Base-by-base conservation (phyloP, 2,113 vertebrate genomes). In the Ovis canadensis region DNA sequence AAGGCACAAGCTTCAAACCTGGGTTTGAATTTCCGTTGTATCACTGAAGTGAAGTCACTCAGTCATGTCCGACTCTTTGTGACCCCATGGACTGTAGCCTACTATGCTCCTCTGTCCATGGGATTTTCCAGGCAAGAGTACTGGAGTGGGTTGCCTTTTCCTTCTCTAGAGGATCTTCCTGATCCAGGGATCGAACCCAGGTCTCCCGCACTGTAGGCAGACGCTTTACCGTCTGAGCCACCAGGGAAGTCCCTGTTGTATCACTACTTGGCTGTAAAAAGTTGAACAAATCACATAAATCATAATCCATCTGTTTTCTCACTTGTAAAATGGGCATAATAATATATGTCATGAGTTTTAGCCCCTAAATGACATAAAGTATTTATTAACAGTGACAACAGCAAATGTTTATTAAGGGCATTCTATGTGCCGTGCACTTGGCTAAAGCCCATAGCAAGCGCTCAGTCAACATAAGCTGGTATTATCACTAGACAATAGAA, bases 271-370 rank as follows among this genome's bases (percentile, higher is more conserved):
- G 43, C 60, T 81, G 9, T 29, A 82, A 36, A 93, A 81, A 33
- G 27, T n/a, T 71, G 45, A 82, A 27, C 27, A 54, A 87, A 45
- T 27, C 86, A 36, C n/a, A n/a, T 54, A 57, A 5, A 43, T 74
- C 48, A 55, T 29, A 11, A 10, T 36, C 48, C 29, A 19, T 97
- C 33, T 13, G 59, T 94, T 48, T 94, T 7, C 48, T 62, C 16
- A 43, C 81, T 45, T 80, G 33, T 45, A 82, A 95, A 96, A 40
- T 88, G 27, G 54, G 31, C 31, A 64, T 88, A 54, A 93, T 16
- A 19, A 27, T 59, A 7, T 62, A 31, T 25, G 40, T 50, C 29
- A 15, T 48, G 1, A 52, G 17, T 88, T 90, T 96, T 89, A 94
- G n/a, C 64, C 29, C 83, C n/a, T 31, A 90, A 85, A 54, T 84